Evolutionary conservation across 2,113 vertebrate genomes (phyloP).

Genomic region (Lepisosteus oculatus): DNA sequence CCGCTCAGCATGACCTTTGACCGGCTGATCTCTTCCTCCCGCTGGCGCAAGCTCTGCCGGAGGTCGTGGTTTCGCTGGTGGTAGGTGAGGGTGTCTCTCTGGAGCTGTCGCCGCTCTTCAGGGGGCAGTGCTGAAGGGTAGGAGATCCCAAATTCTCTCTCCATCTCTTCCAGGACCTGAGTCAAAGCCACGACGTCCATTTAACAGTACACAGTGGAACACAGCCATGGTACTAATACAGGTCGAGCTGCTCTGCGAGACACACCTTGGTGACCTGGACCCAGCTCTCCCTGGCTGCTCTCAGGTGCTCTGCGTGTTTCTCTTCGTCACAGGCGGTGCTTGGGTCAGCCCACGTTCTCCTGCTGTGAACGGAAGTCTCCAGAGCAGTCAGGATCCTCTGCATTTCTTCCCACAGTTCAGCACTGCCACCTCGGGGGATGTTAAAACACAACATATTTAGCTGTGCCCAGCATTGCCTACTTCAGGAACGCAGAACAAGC

Average conservation of each 20-base stretch:
- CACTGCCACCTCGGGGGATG: constrained; percentile 30
- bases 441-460: neutral
- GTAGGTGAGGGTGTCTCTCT: constrained; percentile 41
- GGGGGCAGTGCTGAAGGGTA: constrained; percentile 39
- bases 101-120: constrained; percentile 37
- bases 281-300: constrained; percentile 58
- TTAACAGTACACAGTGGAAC: neutral
- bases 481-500: neutral
- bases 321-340: constrained; percentile 40
- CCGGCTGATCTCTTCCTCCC: constrained; percentile 58
- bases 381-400: constrained; percentile 74
- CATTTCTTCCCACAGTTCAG: constrained; percentile 64
- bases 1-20: constrained; percentile 38
- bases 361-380: constrained; percentile 66
- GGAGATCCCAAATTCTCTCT: constrained; percentile 54
- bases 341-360: constrained; percentile 54
- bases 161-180: constrained; percentile 74
- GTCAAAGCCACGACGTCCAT: neutral
- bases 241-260: neutral
- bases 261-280: constrained; percentile 55
- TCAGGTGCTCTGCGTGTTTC: constrained; percentile 38
- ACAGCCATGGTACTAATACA: neutral
- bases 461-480: neutral
- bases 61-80: constrained; percentile 56
- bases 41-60: constrained; percentile 40